Base-by-base conservation (phyloP, 2,113 vertebrate species). In the Bos javanicus region DNA sequence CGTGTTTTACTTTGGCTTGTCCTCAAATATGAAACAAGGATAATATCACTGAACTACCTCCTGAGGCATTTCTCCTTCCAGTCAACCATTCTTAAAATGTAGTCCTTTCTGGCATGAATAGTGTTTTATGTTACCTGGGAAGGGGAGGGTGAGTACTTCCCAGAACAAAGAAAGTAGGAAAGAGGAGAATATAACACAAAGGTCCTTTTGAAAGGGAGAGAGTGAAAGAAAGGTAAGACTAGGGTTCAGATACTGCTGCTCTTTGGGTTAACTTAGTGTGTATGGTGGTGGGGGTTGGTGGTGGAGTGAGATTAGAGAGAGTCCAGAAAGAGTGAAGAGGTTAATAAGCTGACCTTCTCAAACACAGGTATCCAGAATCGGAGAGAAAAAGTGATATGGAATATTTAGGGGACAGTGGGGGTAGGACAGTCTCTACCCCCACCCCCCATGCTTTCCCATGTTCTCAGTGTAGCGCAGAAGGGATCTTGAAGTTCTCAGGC, bases 1-100 rank as follows among this genome's bases (percentile, higher is more conserved):
- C 0, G 7, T 71, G 60, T 43, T 81, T 94, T 59, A n/a, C 67
- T 59, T 91, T 82, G 59, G 2, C 81, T 91, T 83, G 56, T 84
- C 71, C 43, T 96, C 28, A 23, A 90, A 78, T 86, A 33, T 62
- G 21, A 83, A 56, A 46, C n/a, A 95, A 59, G 48, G 43, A 43
- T 74, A 78, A 36, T 56, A 43, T 91, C 48, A 87, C 8, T 54
- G 15, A 86, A 89, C 48, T 80, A 71, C 60, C 30, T 96, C 54
- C 23, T 71, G 46, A 88, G 3, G 33, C 33, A 26, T 85, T 74
- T 87, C 54, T 87, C 13, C 23, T 93, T 46, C 50, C 12, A 62
- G 50, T 21, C 50, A 74, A 74, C 15, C 74, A 26, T 62, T 57
- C 60, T 60, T 74, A 57, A 76, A 92, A 43, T 23, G 28, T 3